Evolutionary conservation across 2,888 invertebrate genomes (phyloP), one percentile per base, ranked within the genome.

Genomic region (Campopleginae sp.): DNA sequence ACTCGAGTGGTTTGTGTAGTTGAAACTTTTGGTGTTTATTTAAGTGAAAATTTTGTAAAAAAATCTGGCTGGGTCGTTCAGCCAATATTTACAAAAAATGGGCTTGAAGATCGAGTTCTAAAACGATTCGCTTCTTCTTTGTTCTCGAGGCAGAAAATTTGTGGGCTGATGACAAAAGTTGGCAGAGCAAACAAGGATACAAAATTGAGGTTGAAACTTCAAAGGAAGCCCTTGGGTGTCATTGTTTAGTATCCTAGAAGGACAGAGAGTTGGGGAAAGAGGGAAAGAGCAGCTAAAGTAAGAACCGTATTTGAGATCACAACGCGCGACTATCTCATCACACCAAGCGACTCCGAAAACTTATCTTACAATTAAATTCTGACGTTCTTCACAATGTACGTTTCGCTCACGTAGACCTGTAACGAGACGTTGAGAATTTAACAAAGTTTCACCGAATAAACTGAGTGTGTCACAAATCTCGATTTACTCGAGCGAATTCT

Each of bases 361-460:
- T 86, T 54, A 74, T 58, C 88, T 91, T 66, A 90, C 46, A 90
- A 91, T 91, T 91, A 88, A 88, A 90, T 90, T 87, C 87, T 86
- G 63, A 76, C 86, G 85, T 87, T 78, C 78, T 23, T 23, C 42
- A 1, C 14, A 14, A 6, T 27, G 27, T 58, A 58, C 27, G 58
- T 27, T 27, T 58, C 58, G 27, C 23, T 27, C 14, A 14, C 58
- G 27, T 58, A 58, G 58, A 27, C 27, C 27, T 58, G 14, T 27
- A 14, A 27, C 27, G 58, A 58, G 27, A 27, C 23, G 58, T 58
- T 58, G 58, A 58, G 27, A 58, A 58, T 27, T 58, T 58, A 27
- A 27, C 27, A 58, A 58, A 58, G 58, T 58, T 58, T 58, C 58
- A 66, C 48, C 42, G 46, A 77, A 17, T 44, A 44, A 44, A 68